Conservation (phyloP, 2,888 invertebrate genomes). For the Ormyrus pomaceus region DNA sequence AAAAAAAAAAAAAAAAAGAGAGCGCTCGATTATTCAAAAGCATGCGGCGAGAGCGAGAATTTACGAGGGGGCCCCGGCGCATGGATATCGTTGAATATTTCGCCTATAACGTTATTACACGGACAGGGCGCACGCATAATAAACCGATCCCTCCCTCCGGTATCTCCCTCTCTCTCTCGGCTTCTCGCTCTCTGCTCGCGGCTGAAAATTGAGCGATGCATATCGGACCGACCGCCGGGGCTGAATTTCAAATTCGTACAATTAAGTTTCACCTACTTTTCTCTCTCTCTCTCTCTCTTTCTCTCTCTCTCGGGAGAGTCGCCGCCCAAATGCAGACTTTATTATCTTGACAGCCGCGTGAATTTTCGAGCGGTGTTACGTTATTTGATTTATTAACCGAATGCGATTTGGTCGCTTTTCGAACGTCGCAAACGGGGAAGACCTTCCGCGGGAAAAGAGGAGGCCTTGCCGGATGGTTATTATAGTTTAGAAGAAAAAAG, state of each 20-base stretch:
- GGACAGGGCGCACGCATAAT: constrained; percentile 1
- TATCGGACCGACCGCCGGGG: constrained; percentile 1
- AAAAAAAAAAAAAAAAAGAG: too few species aligned
- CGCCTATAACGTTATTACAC: constrained; percentile 15
- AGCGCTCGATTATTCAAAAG: not conserved
- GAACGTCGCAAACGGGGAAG: too few species aligned
- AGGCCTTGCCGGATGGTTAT: too few species aligned
- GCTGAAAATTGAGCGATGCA: constrained; percentile 41
- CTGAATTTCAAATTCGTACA: constrained; percentile 40
- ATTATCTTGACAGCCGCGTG: too few species aligned
- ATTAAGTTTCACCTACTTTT: constrained; percentile 39
- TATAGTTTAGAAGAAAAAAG: too few species aligned
- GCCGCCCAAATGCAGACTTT: too few species aligned
- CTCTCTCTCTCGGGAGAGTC: not conserved
- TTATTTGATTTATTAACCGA: too few species aligned
- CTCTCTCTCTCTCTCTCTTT: not conserved
- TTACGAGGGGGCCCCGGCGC: not conserved
- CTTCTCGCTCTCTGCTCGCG: not conserved
- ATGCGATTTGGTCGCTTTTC: too few species aligned
- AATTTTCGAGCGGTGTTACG: too few species aligned
- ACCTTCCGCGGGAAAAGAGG: too few species aligned
- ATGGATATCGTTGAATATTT: not conserved
- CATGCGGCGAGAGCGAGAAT: not conserved
- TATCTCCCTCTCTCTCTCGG: not conserved
- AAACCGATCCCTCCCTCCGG: not conserved